Evolutionary conservation across 1,140 invertebrate genomes (phyloP).

Genomic region (Atta texana): DNA sequence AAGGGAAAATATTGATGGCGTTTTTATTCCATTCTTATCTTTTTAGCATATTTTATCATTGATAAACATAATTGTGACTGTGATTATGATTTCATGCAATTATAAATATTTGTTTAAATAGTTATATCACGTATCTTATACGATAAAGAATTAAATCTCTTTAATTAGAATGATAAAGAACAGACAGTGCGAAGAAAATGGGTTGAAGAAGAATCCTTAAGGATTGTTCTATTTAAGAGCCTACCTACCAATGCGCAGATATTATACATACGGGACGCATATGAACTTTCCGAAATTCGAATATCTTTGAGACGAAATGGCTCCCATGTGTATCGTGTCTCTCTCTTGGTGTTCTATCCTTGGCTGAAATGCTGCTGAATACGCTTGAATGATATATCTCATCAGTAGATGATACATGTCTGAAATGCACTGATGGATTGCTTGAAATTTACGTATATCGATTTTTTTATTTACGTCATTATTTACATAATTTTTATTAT

Average conservation of each 20-base stretch:
- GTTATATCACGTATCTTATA: not conserved
- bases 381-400: constrained; percentile 33
- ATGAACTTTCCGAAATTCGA: constrained; percentile 54
- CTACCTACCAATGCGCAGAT: constrained; percentile 8
- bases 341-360: constrained; percentile 37
- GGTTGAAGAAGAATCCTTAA: constrained; percentile 36
- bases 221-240: not conserved
- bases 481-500: not conserved
- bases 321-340: constrained; percentile 51
- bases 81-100: not conserved
- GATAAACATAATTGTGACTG: not conserved
- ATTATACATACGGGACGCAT: constrained; percentile 60
- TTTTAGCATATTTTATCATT: not conserved
- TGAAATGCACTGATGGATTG: not conserved
- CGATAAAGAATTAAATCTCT: not conserved
- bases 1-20: not conserved
- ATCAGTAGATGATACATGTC: not conserved
- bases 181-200: constrained; percentile 1
- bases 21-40: not conserved
- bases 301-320: constrained; percentile 46
- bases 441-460: not conserved
- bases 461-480: not conserved
- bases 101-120: not conserved
- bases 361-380: constrained; percentile 25
- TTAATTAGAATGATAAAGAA: not conserved